Conservation (phyloP, 2,113 vertebrate genomes). For the Rhea americana region DNA sequence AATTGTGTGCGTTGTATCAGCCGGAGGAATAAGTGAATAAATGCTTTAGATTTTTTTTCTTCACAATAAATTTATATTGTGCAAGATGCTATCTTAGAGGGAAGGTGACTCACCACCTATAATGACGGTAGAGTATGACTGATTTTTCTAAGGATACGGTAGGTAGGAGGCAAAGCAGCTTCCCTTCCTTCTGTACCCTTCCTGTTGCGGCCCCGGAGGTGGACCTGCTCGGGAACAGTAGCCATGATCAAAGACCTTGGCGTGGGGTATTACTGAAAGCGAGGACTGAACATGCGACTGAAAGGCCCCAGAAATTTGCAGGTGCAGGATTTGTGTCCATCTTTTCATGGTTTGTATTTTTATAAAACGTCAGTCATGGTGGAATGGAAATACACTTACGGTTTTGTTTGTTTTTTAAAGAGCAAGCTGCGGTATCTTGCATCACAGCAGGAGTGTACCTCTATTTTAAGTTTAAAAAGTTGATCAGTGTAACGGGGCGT, state of each 20-base stretch:
- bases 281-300: background rate
- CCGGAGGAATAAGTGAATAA: background rate
- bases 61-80: background rate
- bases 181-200: background rate
- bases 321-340: background rate
- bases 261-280: background rate
- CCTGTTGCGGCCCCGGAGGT: accelerated
- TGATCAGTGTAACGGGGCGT: background rate
- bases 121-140: background rate
- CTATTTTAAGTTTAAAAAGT: background rate
- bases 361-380: background rate
- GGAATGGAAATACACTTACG: background rate
- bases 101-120: accelerated
- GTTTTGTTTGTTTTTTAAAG: background rate
- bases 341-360: background rate
- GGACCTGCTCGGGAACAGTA: background rate
- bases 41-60: background rate
- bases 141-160: accelerated
- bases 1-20: background rate
- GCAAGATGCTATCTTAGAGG: background rate
- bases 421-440: constrained; percentile 16
- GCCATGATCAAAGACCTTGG: background rate
- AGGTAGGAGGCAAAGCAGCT: background rate
- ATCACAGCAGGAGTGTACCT: background rate
- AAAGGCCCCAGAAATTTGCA: background rate